Percentiles rank a stretch among this genome's conserved stretches.
Evolutionary conservation across 2,113 vertebrate species (phyloP).

Genomic region (Danio rerio): DNA sequence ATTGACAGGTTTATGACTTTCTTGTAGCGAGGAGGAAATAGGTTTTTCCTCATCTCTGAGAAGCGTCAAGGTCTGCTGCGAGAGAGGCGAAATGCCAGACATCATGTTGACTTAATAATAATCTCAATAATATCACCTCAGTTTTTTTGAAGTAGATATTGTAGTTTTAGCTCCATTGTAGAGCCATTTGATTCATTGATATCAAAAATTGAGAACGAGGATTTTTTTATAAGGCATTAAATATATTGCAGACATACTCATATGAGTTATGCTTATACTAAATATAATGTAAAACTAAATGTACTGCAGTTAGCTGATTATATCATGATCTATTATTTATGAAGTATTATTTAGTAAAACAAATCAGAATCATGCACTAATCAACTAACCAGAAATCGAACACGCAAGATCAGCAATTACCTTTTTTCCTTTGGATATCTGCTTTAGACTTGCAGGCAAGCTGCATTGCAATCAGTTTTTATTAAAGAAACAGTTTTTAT

Average conservation of each 20-base stretch:
- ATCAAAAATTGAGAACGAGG: background rate
- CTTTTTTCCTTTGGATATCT: too few species aligned
- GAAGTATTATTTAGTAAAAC: too few species aligned
- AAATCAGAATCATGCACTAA: too few species aligned
- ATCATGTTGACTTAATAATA: conserved; percentile 25
- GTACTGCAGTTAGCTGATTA: too few species aligned
- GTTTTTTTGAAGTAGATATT: background rate
- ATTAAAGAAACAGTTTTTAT: too few species aligned
- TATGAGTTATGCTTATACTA: background rate
- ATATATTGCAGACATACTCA: background rate
- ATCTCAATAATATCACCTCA: conserved; percentile 15
- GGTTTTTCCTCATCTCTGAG: conserved; percentile 18
- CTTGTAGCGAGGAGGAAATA: conserved; percentile 1
- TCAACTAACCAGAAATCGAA: too few species aligned
- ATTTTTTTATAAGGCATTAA: background rate
- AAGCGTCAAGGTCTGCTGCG: conserved; percentile 8
- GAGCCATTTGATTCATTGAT: background rate
- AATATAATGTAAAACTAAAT: too few species aligned
- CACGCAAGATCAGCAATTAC: too few species aligned
- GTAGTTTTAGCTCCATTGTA: background rate
- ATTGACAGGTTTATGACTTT: conserved; percentile 31
- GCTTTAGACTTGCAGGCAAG: too few species aligned
- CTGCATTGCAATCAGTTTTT: too few species aligned
- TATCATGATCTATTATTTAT: too few species aligned
- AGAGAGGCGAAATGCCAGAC: conserved; percentile 18